A percentile compares a stretch with the other conserved stretches of the same genome.
Conservation (phyloP, 2,888 invertebrate genomes). For the Nephrotoma appendiculata region DNA sequence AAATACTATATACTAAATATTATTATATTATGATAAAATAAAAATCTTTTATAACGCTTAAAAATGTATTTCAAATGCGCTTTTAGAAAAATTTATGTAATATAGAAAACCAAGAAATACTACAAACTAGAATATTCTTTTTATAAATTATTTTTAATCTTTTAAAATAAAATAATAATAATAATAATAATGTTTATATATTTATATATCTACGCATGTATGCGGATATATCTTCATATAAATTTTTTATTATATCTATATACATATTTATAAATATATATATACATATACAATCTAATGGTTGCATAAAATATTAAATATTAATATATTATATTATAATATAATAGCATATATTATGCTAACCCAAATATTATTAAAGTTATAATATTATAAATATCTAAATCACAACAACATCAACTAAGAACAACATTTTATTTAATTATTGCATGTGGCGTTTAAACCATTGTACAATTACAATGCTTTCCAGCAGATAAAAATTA, state of each 20-base stretch:
- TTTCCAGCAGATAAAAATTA: neutral
- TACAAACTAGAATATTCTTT: neutral
- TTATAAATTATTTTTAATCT: neutral
- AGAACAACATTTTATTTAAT: neutral
- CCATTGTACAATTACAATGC: neutral
- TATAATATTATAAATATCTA: neutral
- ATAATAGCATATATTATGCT: neutral
- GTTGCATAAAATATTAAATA: neutral
- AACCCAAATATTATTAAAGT: neutral
- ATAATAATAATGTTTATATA: neutral
- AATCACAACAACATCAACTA: neutral
- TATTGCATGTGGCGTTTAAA: neutral
- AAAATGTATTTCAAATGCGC: neutral
- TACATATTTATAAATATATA: neutral
- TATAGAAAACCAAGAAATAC: neutral
- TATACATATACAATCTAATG: neutral
- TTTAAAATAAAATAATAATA: neutral
- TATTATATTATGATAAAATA: neutral
- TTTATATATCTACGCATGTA: neutral
- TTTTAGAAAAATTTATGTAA: conserved; percentile 2
- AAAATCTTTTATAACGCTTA: neutral
- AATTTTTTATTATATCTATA: neutral
- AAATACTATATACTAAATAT: neutral
- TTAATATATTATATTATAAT: neutral
- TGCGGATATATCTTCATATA: neutral